Percentiles rank a stretch among this genome's conserved stretches.
Evolutionary conservation across 2,797 vertebrate species (phyloP).

Genomic region (Enteromius viviparus): DNA sequence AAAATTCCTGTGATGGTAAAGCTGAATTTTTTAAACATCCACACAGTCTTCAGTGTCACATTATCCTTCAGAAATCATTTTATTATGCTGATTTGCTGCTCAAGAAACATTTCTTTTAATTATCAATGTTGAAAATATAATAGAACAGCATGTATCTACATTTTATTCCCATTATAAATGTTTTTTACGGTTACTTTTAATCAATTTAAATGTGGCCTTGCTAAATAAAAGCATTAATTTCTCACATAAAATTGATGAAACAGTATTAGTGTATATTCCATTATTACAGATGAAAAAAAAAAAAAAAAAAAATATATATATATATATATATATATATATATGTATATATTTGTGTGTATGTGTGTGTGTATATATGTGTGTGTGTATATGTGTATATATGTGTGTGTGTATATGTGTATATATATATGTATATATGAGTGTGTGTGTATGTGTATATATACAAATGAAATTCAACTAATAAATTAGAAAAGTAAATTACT

Average conservation of each 20-base stretch:
- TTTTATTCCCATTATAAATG: not conserved
- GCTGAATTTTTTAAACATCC: not conserved
- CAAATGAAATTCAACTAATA: not conserved
- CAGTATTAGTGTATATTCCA: not conserved
- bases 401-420: no score
- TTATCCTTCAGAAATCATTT: not conserved
- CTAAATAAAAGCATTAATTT: not conserved
- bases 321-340: no score
- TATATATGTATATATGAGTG: no score
- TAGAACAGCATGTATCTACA: not conserved
- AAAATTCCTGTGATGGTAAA: not conserved
- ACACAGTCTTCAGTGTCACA: not conserved
- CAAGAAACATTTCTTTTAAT: not conserved
- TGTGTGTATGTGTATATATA: not conserved
- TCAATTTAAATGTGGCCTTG: not conserved
- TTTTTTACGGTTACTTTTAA: not conserved
- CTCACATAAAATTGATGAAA: not conserved
- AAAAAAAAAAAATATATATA: no score
- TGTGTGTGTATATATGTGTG: no score
- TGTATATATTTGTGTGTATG: no score
- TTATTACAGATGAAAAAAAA: no score
- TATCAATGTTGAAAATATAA: not conserved
- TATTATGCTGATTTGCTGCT: conserved; percentile 1
- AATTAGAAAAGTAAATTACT: not conserved
- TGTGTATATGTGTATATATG: no score